These are phyloP conservation scores for Oncorhynchus kisutch DNA, from an alignment of 2,113 vertebrate genomes.

Conservation along the genomic window DNA sequence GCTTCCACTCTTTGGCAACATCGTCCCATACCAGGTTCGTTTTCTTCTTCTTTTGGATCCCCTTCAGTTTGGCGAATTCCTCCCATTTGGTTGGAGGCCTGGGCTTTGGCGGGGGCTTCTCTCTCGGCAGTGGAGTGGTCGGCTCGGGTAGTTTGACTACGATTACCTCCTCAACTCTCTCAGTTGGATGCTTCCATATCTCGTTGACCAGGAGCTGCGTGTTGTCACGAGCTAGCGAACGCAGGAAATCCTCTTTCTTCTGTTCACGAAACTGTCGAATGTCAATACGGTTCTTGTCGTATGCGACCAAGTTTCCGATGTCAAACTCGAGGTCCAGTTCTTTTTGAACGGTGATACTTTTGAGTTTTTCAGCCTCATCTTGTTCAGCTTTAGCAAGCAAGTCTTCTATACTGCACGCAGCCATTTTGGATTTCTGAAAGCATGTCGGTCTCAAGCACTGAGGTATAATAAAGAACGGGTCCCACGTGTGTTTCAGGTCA, in stretches of 20 bases:
- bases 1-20: constrained; percentile 84
- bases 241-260: constrained; percentile 75
- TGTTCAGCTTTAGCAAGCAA: constrained; percentile 82
- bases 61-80: constrained; percentile 91
- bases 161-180: constrained; percentile 80
- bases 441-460: neutral
- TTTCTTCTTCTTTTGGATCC: constrained; percentile 91
- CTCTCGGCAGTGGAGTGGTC: constrained; percentile 80
- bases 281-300: constrained; percentile 80
- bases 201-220: constrained; percentile 87
- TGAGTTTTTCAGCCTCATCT: constrained; percentile 78
- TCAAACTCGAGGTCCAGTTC: constrained; percentile 92
- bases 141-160: constrained; percentile 83
- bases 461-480: too few relatives aligned
- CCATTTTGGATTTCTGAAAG: constrained; percentile 71
- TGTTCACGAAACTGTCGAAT: constrained; percentile 56
- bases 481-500: constrained; percentile 10
- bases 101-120: constrained; percentile 83
- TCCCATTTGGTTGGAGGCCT: constrained; percentile 89
- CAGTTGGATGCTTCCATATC: constrained; percentile 85
- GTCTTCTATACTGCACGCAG: constrained; percentile 76
- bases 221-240: constrained; percentile 86
- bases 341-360: constrained; percentile 82
- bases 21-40: constrained; percentile 90
- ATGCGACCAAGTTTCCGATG: constrained; percentile 83